These are phyloP conservation scores for Hiodon tergisus DNA, from an alignment of 2,113 vertebrate genomes.

Conservation along the genomic window DNA sequence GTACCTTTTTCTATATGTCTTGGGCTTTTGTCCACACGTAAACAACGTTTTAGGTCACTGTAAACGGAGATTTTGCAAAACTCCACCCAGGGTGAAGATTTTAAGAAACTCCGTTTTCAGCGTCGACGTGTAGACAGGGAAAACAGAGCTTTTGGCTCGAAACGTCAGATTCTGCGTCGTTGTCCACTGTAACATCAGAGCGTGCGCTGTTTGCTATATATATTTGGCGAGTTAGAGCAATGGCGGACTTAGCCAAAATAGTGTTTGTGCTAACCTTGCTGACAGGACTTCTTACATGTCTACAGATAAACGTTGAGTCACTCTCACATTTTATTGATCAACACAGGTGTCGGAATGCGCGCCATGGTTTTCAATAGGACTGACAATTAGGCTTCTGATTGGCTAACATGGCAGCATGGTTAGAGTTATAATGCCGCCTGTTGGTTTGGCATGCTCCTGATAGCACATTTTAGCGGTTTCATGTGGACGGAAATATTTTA, in stretches of 20 bases:
- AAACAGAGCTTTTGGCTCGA: not conserved
- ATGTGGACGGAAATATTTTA: no score
- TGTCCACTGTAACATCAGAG: not conserved
- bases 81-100: slow-evolving; percentile 1
- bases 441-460: not conserved
- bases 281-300: no score
- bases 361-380: not conserved
- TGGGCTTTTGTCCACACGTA: not conserved
- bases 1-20: not conserved
- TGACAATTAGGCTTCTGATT: not conserved
- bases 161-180: not conserved
- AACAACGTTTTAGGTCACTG: not conserved
- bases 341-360: not conserved
- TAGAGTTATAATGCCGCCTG: slow-evolving; percentile 1
- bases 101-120: not conserved
- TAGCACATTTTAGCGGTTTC: no score
- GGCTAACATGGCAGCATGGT: not conserved
- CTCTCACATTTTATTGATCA: not conserved
- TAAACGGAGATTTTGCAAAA: slow-evolving; percentile 4
- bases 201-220: no score
- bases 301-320: not conserved
- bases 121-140: no score
- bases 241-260: no score
- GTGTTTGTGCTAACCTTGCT: no score
- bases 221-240: no score